These are phyloP conservation scores for Drosophila robusta DNA, from an alignment of 2,888 invertebrate genomes.

Conservation along the genomic window DNA sequence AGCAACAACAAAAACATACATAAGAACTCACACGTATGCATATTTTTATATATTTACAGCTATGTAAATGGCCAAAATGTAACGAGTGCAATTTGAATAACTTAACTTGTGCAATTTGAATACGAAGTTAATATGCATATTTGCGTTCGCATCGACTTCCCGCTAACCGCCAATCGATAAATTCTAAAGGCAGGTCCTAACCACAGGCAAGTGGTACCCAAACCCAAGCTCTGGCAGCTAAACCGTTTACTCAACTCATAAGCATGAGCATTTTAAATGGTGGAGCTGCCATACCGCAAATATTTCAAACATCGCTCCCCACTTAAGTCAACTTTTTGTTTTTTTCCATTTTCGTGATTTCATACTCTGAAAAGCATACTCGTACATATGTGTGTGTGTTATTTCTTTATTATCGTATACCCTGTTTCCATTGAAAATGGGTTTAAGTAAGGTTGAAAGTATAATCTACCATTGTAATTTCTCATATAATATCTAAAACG, in stretches of 20 bases:
- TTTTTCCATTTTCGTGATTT: slow-evolving; percentile 37
- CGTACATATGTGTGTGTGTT: neutral
- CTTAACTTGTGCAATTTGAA: slow-evolving; percentile 43
- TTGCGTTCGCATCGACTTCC: slow-evolving; percentile 14
- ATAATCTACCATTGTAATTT: too few relatives aligned
- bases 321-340: slow-evolving; percentile 48
- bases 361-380: slow-evolving; percentile 8
- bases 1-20: neutral
- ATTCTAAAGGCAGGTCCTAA: slow-evolving; percentile 46
- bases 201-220: slow-evolving; percentile 15
- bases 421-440: neutral
- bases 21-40: neutral
- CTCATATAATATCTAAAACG: too few relatives aligned
- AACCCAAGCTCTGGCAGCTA: slow-evolving; percentile 1
- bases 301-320: slow-evolving; percentile 27
- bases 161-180: slow-evolving; percentile 63
- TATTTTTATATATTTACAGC: neutral
- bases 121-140: slow-evolving; percentile 33
- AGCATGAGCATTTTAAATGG: slow-evolving; percentile 33
- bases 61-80: slow-evolving; percentile 6
- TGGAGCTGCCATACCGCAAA: slow-evolving; percentile 3
- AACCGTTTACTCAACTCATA: slow-evolving; percentile 35
- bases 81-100: slow-evolving; percentile 61
- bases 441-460: too few relatives aligned
- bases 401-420: slow-evolving; percentile 2